Conservation (phyloP, 2,797 vertebrate species). For the Malacoraja senta region DNA sequence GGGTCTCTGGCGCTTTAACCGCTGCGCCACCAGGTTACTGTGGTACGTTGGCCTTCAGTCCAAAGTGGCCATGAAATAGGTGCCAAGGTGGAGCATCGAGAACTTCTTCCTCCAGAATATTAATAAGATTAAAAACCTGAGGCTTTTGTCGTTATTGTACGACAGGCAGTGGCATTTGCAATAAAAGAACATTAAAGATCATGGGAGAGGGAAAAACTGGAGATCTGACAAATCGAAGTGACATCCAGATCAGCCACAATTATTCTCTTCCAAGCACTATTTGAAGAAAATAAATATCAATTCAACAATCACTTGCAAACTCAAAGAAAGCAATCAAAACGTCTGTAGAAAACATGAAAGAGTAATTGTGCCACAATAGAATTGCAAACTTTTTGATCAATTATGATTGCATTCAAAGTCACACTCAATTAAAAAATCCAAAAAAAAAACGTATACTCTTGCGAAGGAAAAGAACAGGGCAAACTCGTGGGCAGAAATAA, state of each 20-base stretch:
- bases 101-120: not conserved
- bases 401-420: not conserved
- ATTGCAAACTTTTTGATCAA: constrained; percentile 5
- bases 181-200: not conserved
- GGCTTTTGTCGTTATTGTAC: not conserved
- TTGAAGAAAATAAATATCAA: not conserved
- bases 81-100: too few relatives aligned
- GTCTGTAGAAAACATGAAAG: constrained; percentile 15
- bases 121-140: not conserved
- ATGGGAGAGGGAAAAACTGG: not conserved
- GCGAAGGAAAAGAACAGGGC: not conserved
- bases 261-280: not conserved
- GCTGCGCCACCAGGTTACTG: too few relatives aligned
- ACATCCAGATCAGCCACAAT: not conserved
- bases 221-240: not conserved
- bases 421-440: not conserved
- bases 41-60: not conserved
- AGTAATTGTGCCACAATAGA: not conserved
- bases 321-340: constrained; percentile 20
- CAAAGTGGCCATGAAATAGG: too few relatives aligned
- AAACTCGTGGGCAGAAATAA: not conserved
- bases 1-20: too few relatives aligned
- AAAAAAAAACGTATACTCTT: not conserved
- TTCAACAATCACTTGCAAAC: not conserved
- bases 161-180: not conserved